Evolutionary conservation across 1,140 invertebrate species (phyloP).

Genomic region (Drosophila novamexicana): DNA sequence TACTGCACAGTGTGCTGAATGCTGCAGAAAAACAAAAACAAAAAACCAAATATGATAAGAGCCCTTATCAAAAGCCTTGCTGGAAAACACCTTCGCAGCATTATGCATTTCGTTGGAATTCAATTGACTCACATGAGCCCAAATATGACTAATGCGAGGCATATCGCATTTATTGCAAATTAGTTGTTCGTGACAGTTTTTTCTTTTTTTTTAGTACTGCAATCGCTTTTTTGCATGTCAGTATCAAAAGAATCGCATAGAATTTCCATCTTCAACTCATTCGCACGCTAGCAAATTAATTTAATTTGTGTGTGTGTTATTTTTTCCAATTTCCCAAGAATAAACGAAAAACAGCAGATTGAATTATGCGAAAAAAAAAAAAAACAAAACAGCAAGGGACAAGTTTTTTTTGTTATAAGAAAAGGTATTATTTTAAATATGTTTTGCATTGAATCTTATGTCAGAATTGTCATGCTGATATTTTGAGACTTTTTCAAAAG

Average conservation of each 20-base stretch:
- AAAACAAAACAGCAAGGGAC: too few relatives aligned
- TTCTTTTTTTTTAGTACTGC: too few relatives aligned
- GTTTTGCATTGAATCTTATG: background rate
- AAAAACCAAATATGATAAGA: background rate
- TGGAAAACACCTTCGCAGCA: background rate
- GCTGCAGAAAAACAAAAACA: background rate
- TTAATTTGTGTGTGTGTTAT: background rate
- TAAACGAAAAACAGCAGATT: background rate
- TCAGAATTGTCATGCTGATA: background rate
- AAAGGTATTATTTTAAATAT: background rate
- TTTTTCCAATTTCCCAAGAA: background rate
- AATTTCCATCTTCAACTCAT: background rate
- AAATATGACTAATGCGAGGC: slow-evolving; percentile 5
- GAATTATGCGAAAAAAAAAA: background rate
- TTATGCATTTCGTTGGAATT: background rate
- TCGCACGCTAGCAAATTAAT: background rate
- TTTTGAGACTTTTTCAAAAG: background rate
- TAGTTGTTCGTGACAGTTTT: background rate
- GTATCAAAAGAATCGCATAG: background rate
- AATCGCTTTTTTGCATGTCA: slow-evolving; percentile 1
- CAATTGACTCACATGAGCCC: background rate
- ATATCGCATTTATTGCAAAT: background rate
- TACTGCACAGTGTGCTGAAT: slow-evolving; percentile 21
- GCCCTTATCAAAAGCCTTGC: background rate
- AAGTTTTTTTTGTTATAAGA: too few relatives aligned